A percentile compares a stretch with the other conserved stretches of the same genome.
phyloP scores from a whole-genome alignment of 2,888 invertebrate species.

The Allolobophora icterica region DNA sequence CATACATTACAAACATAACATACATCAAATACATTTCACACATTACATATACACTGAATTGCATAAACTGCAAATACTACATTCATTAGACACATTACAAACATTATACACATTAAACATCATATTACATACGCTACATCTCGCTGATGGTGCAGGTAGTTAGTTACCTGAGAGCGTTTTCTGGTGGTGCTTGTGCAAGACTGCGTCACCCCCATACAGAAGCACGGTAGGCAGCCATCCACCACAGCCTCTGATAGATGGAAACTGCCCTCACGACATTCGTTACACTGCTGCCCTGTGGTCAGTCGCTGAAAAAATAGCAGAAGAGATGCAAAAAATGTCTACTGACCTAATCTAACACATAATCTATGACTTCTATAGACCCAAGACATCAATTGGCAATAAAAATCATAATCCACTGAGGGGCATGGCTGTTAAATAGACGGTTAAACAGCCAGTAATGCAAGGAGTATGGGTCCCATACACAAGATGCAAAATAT shows the following conservation, averaged over 20 bases:
- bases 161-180: slow-evolving; percentile 74
- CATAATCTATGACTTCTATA: too few species aligned
- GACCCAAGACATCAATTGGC: not conserved
- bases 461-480: too few species aligned
- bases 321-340: not conserved
- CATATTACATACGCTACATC: not conserved
- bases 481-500: too few species aligned
- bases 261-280: slow-evolving; percentile 85
- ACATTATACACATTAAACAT: not conserved
- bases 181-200: slow-evolving; percentile 82
- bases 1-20: not conserved
- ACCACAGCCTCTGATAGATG: slow-evolving; percentile 78
- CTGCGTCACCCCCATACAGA: slow-evolving; percentile 87
- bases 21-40: not conserved
- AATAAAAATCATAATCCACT: too few species aligned
- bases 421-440: too few species aligned
- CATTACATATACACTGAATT: not conserved
- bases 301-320: slow-evolving; percentile 72
- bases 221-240: slow-evolving; percentile 90
- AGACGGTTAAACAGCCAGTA: too few species aligned
- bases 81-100: not conserved
- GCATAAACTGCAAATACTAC: too few species aligned
- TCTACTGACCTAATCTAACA: too few species aligned
- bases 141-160: not conserved
- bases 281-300: slow-evolving; percentile 82